Base-by-base conservation (phyloP, 2,113 vertebrate genomes). In the Fulica atra region DNA sequence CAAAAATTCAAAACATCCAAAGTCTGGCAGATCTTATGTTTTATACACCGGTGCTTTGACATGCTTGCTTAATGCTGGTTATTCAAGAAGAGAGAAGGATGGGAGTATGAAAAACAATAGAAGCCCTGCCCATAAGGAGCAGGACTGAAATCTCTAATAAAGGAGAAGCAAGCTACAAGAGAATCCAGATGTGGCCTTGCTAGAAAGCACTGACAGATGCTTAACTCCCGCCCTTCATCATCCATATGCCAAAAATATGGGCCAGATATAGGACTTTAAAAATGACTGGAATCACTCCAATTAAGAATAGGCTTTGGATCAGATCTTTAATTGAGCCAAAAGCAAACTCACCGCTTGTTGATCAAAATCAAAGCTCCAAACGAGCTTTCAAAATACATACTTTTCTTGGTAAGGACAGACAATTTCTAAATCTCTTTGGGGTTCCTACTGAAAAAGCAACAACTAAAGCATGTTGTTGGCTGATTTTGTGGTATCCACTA, bases 131-230 rank as follows among this genome's bases (percentile, higher is more conserved):
- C 71, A 93, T 36, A 63, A 26, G 48, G 33, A 68, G 28, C 0
- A 0, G 74, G 66, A 81, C 74, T 65, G 76, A 88, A 83, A 19
- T 68, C 46, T 48, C 60, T 90, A 88, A 81, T 14, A 59, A 82
- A 60, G 83, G 16, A 84, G 74, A 63, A 36, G 44, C 31, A 81
- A 84, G 24, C 48, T 86, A 68, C 65, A 84, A 91, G 50, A 79
- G 70, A 91, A 85, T 53, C 57, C 90, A 96, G 82, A 91, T 81
- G 88, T 74, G 82, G 72, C 20, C 56, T 71, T 81, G 80, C 76
- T 93, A 81, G 69, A 88, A 95, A 90, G 71, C 92, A 80, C n/a
- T 38, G 71, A 59, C 51, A 92, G 83, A 89, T 57, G 65, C 40
- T 72, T 50, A 78, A 87, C 53, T 51, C 59, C 35, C 0, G 0